These are phyloP conservation scores for Hucho hucho DNA, from an alignment of 2,113 vertebrate species.

Conservation along the genomic window DNA sequence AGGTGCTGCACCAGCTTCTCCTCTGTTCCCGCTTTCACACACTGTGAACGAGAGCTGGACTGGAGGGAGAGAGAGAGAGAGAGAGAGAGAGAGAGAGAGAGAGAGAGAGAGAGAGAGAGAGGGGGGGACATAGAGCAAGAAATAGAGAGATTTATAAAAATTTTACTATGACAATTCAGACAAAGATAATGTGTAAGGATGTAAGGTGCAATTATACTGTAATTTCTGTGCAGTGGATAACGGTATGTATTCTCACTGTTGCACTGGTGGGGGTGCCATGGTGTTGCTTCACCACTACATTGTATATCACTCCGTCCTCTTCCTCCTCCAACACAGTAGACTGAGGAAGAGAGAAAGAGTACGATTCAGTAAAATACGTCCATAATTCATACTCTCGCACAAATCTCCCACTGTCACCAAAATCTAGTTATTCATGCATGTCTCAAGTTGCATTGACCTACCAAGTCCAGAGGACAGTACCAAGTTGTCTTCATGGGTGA, in stretches of 20 bases:
- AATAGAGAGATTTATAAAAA: not conserved
- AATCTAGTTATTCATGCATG: no score
- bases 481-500: constrained; percentile 79
- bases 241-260: constrained; percentile 41
- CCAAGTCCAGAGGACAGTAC: constrained; percentile 79
- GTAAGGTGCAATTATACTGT: no score
- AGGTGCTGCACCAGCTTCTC: constrained; percentile 83
- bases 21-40: constrained; percentile 82
- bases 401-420: no score
- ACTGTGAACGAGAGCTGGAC: constrained; percentile 63
- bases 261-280: constrained; percentile 36
- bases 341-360: constrained; percentile 33
- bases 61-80: constrained; percentile 31
- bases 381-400: no score
- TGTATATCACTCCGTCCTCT: constrained; percentile 81
- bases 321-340: constrained; percentile 77
- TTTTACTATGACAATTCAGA: not conserved
- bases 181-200: no score
- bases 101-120: not conserved
- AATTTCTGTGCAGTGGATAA: no score
- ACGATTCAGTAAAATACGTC: no score
- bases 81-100: not conserved
- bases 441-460: constrained; percentile 43
- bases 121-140: not conserved
- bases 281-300: constrained; percentile 74